Evolutionary conservation across 2,113 vertebrate genomes (phyloP).

Genomic region (Vimba vimba): DNA sequence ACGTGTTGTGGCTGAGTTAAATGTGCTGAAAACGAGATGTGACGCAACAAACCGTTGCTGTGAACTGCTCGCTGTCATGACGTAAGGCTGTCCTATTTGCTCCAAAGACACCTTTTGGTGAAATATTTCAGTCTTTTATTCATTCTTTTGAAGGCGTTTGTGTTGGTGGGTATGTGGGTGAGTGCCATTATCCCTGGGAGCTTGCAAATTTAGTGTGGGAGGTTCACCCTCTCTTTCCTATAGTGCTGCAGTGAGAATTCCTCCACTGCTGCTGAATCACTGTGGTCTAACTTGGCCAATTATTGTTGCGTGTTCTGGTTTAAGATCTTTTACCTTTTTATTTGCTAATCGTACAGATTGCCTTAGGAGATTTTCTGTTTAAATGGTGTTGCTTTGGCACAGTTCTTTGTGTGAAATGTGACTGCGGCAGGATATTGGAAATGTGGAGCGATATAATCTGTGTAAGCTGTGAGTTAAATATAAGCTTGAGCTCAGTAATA

Average conservation of each 20-base stretch:
- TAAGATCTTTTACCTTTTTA: constrained; percentile 8
- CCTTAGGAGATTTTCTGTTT: not conserved
- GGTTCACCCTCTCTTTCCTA: constrained; percentile 13
- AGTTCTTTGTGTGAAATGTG: not conserved
- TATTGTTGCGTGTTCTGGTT: constrained; percentile 33
- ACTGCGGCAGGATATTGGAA: not conserved
- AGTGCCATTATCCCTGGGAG: constrained; percentile 21
- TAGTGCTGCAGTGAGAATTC: constrained; percentile 49
- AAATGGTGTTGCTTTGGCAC: not conserved
- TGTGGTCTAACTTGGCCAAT: constrained; percentile 25
- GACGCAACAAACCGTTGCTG: constrained; percentile 12
- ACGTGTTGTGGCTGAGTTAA: constrained; percentile 26
- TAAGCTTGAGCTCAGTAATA: not conserved
- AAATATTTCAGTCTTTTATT: constrained; percentile 29
- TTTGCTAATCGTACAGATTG: constrained; percentile 1
- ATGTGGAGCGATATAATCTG: not conserved
- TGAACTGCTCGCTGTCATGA: not conserved
- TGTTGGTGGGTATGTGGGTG: constrained; percentile 42
- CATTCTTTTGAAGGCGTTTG: constrained; percentile 15
- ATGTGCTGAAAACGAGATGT: constrained; percentile 35
- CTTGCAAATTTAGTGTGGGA: constrained; percentile 39
- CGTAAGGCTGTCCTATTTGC: not conserved
- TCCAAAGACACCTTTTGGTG: constrained; percentile 47
- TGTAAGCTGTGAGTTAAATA: not conserved
- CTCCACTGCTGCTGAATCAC: constrained; percentile 45